A percentile compares a stretch with the other conserved stretches of the same genome.
These are phyloP conservation scores for Bubo bubo DNA, from an alignment of 2,113 vertebrate species.

Conservation along the genomic window DNA sequence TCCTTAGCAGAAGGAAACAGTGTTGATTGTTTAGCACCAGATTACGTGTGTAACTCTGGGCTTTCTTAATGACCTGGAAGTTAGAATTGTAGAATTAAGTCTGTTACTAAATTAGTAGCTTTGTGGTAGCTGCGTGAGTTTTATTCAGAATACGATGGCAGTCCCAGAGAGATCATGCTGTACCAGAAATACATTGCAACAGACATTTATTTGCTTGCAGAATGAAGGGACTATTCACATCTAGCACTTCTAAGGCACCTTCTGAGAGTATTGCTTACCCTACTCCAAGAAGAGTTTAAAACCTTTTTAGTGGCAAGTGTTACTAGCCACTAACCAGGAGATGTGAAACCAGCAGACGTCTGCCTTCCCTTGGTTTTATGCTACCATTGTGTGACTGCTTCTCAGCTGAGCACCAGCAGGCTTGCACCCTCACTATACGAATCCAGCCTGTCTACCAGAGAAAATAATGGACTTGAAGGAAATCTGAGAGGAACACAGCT, in stretches of 20 bases:
- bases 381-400: rapidly evolving
- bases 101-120: slow-evolving; percentile 5
- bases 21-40: background rate
- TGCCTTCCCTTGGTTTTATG: background rate
- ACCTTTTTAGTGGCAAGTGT: background rate
- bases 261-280: background rate
- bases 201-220: background rate
- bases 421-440: background rate
- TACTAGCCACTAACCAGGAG: background rate
- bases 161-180: background rate
- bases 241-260: background rate
- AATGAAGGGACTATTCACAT: background rate
- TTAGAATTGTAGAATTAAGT: slow-evolving; percentile 16
- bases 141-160: background rate
- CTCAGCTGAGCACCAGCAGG: rapidly evolving
- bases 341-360: background rate
- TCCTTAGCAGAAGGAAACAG: background rate
- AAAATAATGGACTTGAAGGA: background rate
- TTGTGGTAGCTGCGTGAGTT: background rate
- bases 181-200: background rate
- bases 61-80: slow-evolving; percentile 10
- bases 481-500: background rate
- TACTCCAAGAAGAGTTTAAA: background rate
- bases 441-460: background rate
- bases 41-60: background rate